Evolutionary conservation across 2,113 vertebrate genomes (phyloP), one percentile per base, ranked within the genome.

Genomic region (Diglossa brunneiventris): DNA sequence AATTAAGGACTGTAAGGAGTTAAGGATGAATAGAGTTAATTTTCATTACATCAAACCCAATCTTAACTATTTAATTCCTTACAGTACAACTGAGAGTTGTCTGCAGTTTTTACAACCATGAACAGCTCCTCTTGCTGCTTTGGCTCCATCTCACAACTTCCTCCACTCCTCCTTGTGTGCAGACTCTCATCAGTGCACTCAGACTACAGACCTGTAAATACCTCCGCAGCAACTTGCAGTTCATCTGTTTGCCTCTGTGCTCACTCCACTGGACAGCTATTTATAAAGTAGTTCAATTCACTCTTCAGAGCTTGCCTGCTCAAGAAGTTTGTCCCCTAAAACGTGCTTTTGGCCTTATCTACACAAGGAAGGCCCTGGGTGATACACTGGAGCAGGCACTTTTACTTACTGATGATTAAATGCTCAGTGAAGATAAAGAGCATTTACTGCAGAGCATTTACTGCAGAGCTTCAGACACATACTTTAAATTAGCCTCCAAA

Each of bases 361-460:
- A 56, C 47, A 7, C 13, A 56, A 53, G 23, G 21, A 78, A 79
- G 19, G 22, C 31, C 66, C n/a, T 4, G 44, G 9, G 19, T 47
- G 16, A 31, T 55, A 44, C 0, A 0, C 44, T 35, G 53, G 49
- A 79, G 15, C 0, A 0, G 42, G 31, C 15, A 13, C n/a, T 42
- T 75, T 21, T 3, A 50, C 26, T 35, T 55, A 83, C 58, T 59
- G 30, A 16, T 68, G 22, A 19, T 68, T 47, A 85, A 72, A 42
- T 19, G 30, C 39, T 75, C 42, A 41, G 5, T 27, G 41, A 73
- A 90, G 22, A 27, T 19, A 47, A 56, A 69, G n/a, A 78, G 11
- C 26, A 39, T 47, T 64, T 55, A 73, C 17, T 37, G 37, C 37
- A 37, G 37, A 37, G 37, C 37, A 37, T 37, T 37, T 37, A 18